These are phyloP conservation scores for Leptopterna dolabrata DNA, from an alignment of 2,888 invertebrate genomes.

Conservation along the genomic window DNA sequence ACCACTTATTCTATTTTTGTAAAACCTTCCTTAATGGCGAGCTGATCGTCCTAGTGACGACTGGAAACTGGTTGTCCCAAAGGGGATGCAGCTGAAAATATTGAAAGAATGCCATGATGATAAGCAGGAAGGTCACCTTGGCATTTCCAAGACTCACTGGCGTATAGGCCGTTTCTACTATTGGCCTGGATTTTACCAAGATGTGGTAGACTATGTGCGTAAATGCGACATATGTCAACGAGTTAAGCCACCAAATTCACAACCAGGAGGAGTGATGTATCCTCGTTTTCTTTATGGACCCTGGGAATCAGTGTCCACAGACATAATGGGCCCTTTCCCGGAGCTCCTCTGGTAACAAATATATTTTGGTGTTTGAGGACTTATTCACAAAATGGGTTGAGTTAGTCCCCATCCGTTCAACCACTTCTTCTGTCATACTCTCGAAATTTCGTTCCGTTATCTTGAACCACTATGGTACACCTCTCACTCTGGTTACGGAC, in stretches of 20 bases:
- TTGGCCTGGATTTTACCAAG: not conserved
- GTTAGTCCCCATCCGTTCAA: not conserved
- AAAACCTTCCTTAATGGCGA: conserved; percentile 37
- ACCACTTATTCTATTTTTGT: conserved; percentile 8
- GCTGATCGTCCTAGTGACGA: not conserved
- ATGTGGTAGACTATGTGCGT: not conserved
- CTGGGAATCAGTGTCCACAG: conserved; percentile 54
- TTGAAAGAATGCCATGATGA: conserved; percentile 40
- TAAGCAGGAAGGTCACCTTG: conserved; percentile 42
- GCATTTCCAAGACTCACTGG: conserved; percentile 50
- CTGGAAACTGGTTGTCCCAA: conserved; percentile 30
- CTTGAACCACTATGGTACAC: conserved; percentile 25
- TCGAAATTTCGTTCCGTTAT: not conserved
- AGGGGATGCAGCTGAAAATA: not conserved
- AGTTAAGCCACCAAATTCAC: conserved; percentile 6
- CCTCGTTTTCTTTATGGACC: conserved; percentile 51
- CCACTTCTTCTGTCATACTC: conserved; percentile 32
- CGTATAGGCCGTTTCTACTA: conserved; percentile 32
- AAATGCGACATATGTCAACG: conserved; percentile 17
- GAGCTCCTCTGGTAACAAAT: not conserved
- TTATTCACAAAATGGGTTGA: conserved; percentile 31
- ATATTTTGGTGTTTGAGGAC: conserved; percentile 15
- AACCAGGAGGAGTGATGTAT: conserved; percentile 6
- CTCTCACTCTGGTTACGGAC: conserved; percentile 16
- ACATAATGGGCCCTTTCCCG: conserved; percentile 32